Evolutionary conservation across 1,140 invertebrate species (phyloP), one percentile per base, ranked within the genome.

Genomic region (Aphis craccivora): DNA sequence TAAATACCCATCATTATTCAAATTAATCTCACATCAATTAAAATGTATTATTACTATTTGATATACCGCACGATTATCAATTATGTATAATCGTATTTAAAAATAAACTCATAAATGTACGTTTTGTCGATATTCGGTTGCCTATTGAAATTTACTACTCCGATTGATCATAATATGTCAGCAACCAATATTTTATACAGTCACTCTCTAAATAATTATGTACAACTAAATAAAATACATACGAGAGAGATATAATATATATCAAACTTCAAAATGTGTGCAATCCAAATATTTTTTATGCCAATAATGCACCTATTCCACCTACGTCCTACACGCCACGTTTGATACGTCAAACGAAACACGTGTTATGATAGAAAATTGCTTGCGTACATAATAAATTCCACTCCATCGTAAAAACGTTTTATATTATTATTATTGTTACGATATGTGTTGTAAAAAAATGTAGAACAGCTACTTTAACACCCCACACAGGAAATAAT

Each of bases 41-140:
- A 4, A 18, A n/a, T 76, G 18, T 76, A 76, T n/a, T 76, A 18
- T 76, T n/a, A 76, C 6, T 76, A 76, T n/a, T 76, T 67, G 14
- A n/a, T 11, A 6, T 67, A n/a, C 30, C 25, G 11, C 6, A 67
- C 11, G 5, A 30, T n/a, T 67, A 40, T 40, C 1, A 40, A 40
- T 40, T 40, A 40, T 40, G 3, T 3, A 40, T 3, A 1, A 20
- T n/a, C n/a, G 18, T n/a, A 5, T 51, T 51, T 76, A 76, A 30
- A 11, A 11, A 60, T 60, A 60, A 60, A 30, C 9, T 30, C 11
- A 60, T 60, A 30, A 60, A 60, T 60, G 0, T 67, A 67, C 60
- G 60, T 67, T 67, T 76, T 76, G n/a, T 76, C 60, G 30, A n/a
- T 76, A 76, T 76, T 76, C 60, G n/a, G 60, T 76, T 76, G 60